Percentiles rank a stretch among this genome's conserved stretches.
Evolutionary conservation across 2,888 invertebrate species (phyloP).

Genomic region (Epistrophella euchroma): DNA sequence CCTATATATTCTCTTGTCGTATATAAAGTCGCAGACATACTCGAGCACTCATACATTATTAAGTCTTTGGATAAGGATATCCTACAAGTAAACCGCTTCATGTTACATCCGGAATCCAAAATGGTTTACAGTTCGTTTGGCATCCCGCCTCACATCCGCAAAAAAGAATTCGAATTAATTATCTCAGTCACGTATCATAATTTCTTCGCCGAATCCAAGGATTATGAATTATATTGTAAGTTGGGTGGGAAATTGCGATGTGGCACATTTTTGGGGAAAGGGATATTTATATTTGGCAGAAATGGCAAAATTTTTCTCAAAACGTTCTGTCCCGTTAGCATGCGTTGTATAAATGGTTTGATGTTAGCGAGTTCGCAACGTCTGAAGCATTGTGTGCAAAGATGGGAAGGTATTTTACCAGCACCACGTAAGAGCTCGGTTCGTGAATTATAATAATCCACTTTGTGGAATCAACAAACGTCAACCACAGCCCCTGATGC

Average conservation of each 20-base stretch:
- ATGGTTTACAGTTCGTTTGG: slow-evolving; percentile 70
- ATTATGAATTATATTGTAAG: slow-evolving; percentile 59
- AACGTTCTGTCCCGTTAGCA: slow-evolving; percentile 37
- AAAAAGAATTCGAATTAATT: slow-evolving; percentile 65
- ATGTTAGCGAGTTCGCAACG: not conserved
- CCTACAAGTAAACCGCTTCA: slow-evolving; percentile 61
- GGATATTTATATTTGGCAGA: slow-evolving; percentile 36
- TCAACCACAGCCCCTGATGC: slow-evolving; percentile 55
- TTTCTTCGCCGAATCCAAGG: slow-evolving; percentile 68
- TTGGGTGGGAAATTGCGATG: slow-evolving; percentile 10
- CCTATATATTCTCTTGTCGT: slow-evolving; percentile 23
- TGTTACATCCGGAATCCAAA: slow-evolving; percentile 52
- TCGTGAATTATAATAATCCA: slow-evolving; percentile 60
- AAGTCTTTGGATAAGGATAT: slow-evolving; percentile 55
- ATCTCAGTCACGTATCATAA: slow-evolving; percentile 75
- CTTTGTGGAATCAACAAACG: slow-evolving; percentile 59
- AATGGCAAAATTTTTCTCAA: slow-evolving; percentile 40
- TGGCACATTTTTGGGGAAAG: not conserved
- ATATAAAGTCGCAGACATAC: slow-evolving; percentile 28
- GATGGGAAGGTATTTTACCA: slow-evolving; percentile 14
- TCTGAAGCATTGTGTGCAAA: slow-evolving; percentile 1
- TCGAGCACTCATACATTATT: slow-evolving; percentile 44
- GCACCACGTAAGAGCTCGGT: slow-evolving; percentile 19
- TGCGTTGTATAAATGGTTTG: slow-evolving; percentile 31
- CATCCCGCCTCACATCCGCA: slow-evolving; percentile 22